phyloP scores from a whole-genome alignment of 2,888 invertebrate genomes.

The Epirrita christyi region DNA sequence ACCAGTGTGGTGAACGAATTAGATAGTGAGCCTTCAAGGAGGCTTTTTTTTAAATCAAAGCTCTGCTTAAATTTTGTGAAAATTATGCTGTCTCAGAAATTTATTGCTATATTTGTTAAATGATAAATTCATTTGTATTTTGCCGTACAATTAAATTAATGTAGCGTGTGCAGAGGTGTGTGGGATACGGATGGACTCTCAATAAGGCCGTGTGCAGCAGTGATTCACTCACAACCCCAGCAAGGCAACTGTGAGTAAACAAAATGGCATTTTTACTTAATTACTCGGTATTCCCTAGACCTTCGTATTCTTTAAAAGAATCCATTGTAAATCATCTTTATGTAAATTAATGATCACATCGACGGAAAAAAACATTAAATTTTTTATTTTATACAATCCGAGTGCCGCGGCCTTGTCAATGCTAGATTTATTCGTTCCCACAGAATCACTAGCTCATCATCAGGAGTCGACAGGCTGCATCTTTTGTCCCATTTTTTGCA shows the following conservation, averaged over 20 bases:
- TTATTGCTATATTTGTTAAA: constrained; percentile 6
- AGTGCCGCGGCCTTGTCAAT: constrained; percentile 58
- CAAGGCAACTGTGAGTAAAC: constrained; percentile 20
- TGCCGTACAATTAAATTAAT: constrained; percentile 3
- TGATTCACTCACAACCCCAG: constrained; percentile 40
- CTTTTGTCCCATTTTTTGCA: constrained; percentile 60
- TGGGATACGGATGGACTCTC: constrained; percentile 33
- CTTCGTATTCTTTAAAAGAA: constrained; percentile 32
- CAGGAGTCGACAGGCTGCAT: constrained; percentile 28
- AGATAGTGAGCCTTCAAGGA: too few relatives aligned
- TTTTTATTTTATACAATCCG: constrained; percentile 55
- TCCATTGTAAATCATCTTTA: constrained; percentile 35
- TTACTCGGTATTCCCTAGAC: constrained; percentile 39
- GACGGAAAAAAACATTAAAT: constrained; percentile 52
- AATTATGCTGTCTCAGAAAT: neutral
- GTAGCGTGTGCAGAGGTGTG: constrained; percentile 23
- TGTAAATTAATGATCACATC: constrained; percentile 49
- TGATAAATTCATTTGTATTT: constrained; percentile 21
- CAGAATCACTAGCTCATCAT: constrained; percentile 39
- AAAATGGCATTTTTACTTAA: constrained; percentile 22
- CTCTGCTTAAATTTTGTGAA: neutral
- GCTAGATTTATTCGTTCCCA: constrained; percentile 74
- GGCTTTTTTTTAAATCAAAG: too few relatives aligned
- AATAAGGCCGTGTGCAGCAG: constrained; percentile 39
- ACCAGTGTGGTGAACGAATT: too few relatives aligned